Conservation (phyloP, 2,797 vertebrate genomes). For the Gymnoscopelus microlampas region DNA sequence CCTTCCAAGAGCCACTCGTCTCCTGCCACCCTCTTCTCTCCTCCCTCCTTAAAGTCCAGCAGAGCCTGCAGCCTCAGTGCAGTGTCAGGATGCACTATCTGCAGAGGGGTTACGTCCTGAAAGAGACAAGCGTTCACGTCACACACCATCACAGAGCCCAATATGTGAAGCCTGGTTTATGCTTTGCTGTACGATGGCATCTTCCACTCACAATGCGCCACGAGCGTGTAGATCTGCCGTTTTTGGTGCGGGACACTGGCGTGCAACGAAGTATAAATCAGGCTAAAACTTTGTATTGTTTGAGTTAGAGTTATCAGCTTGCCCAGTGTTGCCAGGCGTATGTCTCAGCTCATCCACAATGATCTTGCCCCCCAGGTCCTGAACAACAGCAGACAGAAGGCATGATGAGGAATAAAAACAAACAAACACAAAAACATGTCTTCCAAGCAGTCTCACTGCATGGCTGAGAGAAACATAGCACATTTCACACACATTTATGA, state of each 20-base stretch:
- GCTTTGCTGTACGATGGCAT: too few species aligned
- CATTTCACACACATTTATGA: not conserved
- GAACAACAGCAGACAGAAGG: not conserved
- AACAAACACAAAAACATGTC: not conserved
- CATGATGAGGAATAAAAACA: not conserved
- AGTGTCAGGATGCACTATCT: slow-evolving; percentile 88
- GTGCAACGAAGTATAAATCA: too few species aligned
- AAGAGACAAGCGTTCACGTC: too few species aligned
- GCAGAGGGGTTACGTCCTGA: slow-evolving; percentile 86
- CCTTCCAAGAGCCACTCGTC: slow-evolving; percentile 95
- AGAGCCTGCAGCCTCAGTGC: slow-evolving; percentile 90
- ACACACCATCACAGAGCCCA: too few species aligned
- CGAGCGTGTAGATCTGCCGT: too few species aligned
- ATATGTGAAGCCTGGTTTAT: too few species aligned
- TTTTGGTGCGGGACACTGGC: too few species aligned
- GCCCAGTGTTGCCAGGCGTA: too few species aligned
- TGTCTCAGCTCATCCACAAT: slow-evolving; percentile 96
- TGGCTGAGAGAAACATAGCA: not conserved
- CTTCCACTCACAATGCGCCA: too few species aligned
- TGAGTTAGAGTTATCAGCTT: too few species aligned
- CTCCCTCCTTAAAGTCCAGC: slow-evolving; percentile 84
- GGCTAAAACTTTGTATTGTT: too few species aligned
- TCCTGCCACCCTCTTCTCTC: slow-evolving; percentile 84
- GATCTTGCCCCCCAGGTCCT: slow-evolving; percentile 97
- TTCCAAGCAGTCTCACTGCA: not conserved